Percentiles rank a stretch among this genome's conserved stretches.
These are phyloP conservation scores for Tarsius wallacei DNA, from an alignment of 2,797 vertebrate species.

Conservation along the genomic window DNA sequence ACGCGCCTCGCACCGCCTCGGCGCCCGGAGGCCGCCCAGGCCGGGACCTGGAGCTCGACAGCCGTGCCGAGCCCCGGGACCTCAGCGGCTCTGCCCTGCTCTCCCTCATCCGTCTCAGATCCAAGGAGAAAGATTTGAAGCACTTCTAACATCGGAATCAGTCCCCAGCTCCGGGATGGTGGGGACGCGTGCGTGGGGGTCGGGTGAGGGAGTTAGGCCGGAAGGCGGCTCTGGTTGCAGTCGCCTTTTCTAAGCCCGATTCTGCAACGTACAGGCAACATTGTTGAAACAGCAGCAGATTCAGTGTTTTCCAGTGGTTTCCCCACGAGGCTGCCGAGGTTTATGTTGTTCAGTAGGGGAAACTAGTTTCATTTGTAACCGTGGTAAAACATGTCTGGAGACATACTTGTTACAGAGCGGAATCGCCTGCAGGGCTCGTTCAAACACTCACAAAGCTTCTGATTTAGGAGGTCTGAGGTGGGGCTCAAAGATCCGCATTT, in stretches of 20 bases:
- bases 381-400: not conserved
- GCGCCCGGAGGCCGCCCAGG: not conserved
- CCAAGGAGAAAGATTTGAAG: not conserved
- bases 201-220: rapidly evolving
- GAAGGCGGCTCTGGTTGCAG: not conserved
- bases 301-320: not conserved
- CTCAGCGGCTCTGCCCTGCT: not conserved
- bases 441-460: not conserved
- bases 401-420: not conserved
- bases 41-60: not conserved
- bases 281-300: not conserved
- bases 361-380: not conserved
- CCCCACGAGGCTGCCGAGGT: not conserved
- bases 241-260: not conserved
- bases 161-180: not conserved
- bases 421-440: not conserved
- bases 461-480: not conserved
- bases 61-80: not conserved
- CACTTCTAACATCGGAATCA: not conserved
- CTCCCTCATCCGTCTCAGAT: not conserved
- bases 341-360: not conserved
- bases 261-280: not conserved
- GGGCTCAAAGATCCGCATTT: not conserved
- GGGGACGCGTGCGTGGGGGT: not conserved
- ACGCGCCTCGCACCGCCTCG: not conserved